A percentile compares a stretch with the other conserved stretches of the same genome.
Conservation (phyloP, 2,797 vertebrate genomes). For the Buceros bicornis region DNA sequence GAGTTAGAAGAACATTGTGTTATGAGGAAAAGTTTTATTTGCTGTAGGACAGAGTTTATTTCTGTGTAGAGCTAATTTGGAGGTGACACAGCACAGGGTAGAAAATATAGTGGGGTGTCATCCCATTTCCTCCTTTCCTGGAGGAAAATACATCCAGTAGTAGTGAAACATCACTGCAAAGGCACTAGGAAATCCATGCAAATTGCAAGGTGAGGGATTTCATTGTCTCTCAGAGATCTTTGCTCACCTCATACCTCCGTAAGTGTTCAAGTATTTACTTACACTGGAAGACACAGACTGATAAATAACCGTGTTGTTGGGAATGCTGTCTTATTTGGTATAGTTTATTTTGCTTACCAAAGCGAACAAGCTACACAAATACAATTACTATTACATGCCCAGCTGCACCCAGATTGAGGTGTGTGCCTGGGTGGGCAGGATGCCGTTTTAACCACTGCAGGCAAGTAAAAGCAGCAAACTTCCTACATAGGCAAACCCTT, state of each 20-base stretch:
- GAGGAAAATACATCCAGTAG: fast-evolving
- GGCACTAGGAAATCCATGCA: not conserved
- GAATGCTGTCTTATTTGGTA: not conserved
- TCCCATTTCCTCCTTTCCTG: not conserved
- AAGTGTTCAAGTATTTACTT: not conserved
- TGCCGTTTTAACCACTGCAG: not conserved
- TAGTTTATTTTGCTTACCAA: not conserved
- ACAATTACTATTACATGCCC: not conserved
- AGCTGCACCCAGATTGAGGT: not conserved
- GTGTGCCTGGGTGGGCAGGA: not conserved
- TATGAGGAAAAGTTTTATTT: not conserved
- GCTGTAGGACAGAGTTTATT: not conserved
- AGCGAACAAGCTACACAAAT: not conserved
- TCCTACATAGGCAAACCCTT: not conserved
- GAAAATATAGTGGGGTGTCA: not conserved
- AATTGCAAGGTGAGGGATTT: not conserved
- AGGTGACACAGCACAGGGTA: not conserved
- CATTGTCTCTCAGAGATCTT: not conserved
- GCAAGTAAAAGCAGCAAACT: slow-evolving; percentile 4
- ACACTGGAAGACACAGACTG: not conserved
- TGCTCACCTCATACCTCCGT: not conserved
- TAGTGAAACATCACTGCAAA: not conserved
- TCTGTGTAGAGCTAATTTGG: not conserved
- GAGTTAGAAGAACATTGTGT: not conserved
- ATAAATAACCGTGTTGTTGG: not conserved